Base-by-base conservation (phyloP, 2,797 vertebrate genomes). In the Babyrousa celebensis region DNA sequence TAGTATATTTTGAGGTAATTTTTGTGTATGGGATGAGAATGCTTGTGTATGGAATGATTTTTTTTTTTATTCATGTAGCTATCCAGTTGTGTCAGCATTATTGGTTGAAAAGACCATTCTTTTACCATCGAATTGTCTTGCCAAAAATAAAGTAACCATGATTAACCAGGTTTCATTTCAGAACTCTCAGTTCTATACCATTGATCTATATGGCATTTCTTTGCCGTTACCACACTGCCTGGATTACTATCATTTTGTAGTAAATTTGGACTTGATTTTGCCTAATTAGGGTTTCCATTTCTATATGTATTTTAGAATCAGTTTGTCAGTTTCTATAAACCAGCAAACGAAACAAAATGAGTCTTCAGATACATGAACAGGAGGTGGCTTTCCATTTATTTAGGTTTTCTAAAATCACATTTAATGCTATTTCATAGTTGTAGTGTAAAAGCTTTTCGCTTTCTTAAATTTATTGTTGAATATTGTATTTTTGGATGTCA, bases 1-100 rank as follows among this genome's bases (percentile, higher is more conserved):
- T 27, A 27, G 36, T 80, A 85, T 90, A 72, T 43, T 95, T 89
- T 88, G 25, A 68, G 20, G 70, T 91, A 74, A 8, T 43, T 91
- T 87, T 84, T 91, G 40, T 18, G 12, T 17, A 21, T n/a, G 3
- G 36, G 21, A 27, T 79, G 32, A 94, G 18, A 54, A 87, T 40
- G 85, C 79, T 74, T 86, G 27, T 71, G 20, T 40, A 54, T 29
- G 16, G 43, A 16, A 67, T 72, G 10, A 62, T 48, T 14, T 3
- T 54, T 43, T 43, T 12, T 58, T 75, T 82, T 58, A 77, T 85
- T 10, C 10, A 6, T 21, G 29, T 78, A 15, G 11, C 27, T 78
- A 3, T 86, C n/a, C 16, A 74, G 3, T 85, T 68, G 2, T 20
- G 6, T 1, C 16, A 32, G 4, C 2, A 68, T 56, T 36, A 21